Conservation (phyloP, 2,888 invertebrate genomes). For the Caradrina kadenii region DNA sequence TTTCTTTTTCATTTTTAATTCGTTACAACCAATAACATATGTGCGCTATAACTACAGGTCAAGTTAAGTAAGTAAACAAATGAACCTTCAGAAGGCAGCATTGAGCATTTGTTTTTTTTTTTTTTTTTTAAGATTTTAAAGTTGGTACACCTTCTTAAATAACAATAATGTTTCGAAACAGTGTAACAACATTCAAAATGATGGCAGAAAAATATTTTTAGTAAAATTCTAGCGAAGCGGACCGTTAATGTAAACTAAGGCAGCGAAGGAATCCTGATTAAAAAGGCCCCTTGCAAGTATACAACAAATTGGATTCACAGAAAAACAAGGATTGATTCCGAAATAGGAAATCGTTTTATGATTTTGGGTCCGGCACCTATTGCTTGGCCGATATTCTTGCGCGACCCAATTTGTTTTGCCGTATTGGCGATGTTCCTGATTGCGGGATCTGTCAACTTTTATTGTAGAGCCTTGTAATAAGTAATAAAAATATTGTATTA, state of each 20-base stretch:
- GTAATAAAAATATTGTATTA: background rate
- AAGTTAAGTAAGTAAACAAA: too few species aligned
- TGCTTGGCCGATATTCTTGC: slow-evolving; percentile 53
- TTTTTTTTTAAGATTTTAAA: background rate
- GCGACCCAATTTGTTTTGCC: slow-evolving; percentile 61
- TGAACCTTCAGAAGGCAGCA: too few species aligned
- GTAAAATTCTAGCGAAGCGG: slow-evolving; percentile 55
- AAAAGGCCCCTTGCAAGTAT: slow-evolving; percentile 73
- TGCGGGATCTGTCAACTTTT: slow-evolving; percentile 21
- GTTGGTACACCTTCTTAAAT: background rate
- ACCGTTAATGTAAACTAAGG: slow-evolving; percentile 73
- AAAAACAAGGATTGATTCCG: slow-evolving; percentile 71
- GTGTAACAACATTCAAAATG: slow-evolving; percentile 32
- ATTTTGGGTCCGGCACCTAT: slow-evolving; percentile 66
- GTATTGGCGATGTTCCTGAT: slow-evolving; percentile 39
- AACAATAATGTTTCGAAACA: slow-evolving; percentile 18
- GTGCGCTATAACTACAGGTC: too few species aligned
- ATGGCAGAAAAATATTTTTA: slow-evolving; percentile 28
- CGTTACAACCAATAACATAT: too few species aligned
- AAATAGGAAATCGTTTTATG: slow-evolving; percentile 74
- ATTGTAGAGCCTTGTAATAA: slow-evolving; percentile 31
- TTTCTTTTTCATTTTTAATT: too few species aligned
- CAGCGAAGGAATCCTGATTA: slow-evolving; percentile 71
- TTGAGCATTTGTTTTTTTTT: too few species aligned
- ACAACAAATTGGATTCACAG: slow-evolving; percentile 73